Evolutionary conservation across 2,113 vertebrate genomes (phyloP).

Genomic region (Perca fluviatilis): DNA sequence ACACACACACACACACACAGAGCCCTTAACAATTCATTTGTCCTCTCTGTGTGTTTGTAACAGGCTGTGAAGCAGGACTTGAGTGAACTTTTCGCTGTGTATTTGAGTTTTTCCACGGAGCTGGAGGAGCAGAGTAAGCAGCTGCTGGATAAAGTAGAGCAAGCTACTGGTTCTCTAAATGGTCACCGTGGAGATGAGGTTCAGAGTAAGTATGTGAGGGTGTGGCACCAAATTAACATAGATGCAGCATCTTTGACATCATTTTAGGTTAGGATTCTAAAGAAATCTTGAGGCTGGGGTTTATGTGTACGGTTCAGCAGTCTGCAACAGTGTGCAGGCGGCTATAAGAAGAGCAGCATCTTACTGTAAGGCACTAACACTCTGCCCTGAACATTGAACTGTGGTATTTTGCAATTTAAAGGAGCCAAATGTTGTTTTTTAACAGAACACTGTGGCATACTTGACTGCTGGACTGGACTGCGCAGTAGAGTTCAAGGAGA

Average conservation of each 20-base stretch:
- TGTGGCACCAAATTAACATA: no score
- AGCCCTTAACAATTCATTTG: neutral
- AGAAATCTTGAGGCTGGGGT: neutral
- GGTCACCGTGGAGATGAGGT: conserved; percentile 33
- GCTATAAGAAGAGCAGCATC: neutral
- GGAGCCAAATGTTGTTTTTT: neutral
- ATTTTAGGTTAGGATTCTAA: no score
- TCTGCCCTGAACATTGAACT: neutral
- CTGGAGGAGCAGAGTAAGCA: conserved; percentile 80
- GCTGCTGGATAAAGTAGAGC: conserved; percentile 70
- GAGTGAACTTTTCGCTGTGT: conserved; percentile 76
- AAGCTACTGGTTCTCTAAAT: conserved; percentile 44
- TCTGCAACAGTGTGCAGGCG: neutral
- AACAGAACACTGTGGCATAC: neutral
- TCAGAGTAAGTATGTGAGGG: conserved; percentile 62
- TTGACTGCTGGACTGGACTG: neutral
- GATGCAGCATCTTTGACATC: neutral
- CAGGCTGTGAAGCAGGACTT: conserved; percentile 80
- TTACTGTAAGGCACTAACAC: neutral
- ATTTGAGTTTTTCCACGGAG: conserved; percentile 74
- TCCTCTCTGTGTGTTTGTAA: conserved; percentile 25
- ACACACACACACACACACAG: neutral
- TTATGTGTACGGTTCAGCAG: no score
- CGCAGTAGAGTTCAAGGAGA: no score
- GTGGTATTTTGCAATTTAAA: neutral